phyloP scores from a whole-genome alignment of 2,888 invertebrate species.

The Ochlodes sylvanus region DNA sequence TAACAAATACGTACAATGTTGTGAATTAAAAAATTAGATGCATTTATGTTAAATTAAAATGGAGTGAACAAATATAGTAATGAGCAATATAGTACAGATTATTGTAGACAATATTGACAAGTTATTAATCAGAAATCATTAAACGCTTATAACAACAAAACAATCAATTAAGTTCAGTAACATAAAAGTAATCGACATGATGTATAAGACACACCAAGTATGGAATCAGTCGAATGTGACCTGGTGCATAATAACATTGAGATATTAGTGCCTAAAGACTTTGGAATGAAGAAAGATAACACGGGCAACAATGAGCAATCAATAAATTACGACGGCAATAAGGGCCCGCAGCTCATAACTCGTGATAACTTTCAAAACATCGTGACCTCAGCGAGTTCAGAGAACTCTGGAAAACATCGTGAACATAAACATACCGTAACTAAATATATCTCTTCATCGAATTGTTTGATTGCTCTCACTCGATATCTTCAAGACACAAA shows the following conservation, averaged over 20 bases:
- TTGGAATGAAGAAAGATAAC: conserved; percentile 5
- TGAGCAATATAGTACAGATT: too few species aligned
- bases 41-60: too few species aligned
- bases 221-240: neutral
- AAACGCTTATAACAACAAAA: too few species aligned
- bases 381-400: conserved; percentile 54
- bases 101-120: too few species aligned
- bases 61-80: too few species aligned
- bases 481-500: neutral
- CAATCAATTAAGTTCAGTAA: neutral
- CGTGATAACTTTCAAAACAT: conserved; percentile 56
- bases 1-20: too few species aligned
- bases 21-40: too few species aligned
- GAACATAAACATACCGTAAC: neutral
- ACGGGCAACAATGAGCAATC: conserved; percentile 20
- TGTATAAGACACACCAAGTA: too few species aligned
- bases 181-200: too few species aligned
- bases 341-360: conserved; percentile 27
- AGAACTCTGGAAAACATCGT: conserved; percentile 47
- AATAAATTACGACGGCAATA: conserved; percentile 24
- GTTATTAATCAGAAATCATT: too few species aligned
- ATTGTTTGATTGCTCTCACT: neutral
- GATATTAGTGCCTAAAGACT: conserved; percentile 5
- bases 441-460: neutral
- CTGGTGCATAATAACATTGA: conserved; percentile 2